phyloP scores from a whole-genome alignment of 2,888 invertebrate species.

The Andrena praecox region DNA sequence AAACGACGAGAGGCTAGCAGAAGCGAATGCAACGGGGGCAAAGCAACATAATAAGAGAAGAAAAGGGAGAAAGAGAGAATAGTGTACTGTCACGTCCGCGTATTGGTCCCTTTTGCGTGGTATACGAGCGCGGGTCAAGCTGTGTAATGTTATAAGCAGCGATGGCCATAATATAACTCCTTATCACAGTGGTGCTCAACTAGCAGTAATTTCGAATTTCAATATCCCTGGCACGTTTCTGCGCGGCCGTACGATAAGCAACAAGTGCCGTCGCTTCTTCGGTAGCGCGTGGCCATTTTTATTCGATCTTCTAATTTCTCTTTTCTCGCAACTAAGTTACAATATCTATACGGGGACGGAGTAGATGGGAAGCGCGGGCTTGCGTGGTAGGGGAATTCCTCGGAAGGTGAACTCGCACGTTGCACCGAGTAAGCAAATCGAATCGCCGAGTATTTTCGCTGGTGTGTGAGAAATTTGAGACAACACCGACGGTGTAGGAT shows the following conservation, averaged over 20 bases:
- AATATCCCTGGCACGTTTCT: neutral
- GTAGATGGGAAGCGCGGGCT: conserved; percentile 7
- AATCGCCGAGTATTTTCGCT: conserved; percentile 68
- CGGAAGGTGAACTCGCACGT: conserved; percentile 43
- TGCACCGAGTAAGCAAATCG: conserved; percentile 69
- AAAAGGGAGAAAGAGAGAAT: conserved; percentile 13
- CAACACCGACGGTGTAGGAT: conserved; percentile 76
- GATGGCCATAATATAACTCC: conserved; percentile 65
- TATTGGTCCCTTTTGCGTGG: conserved; percentile 35
- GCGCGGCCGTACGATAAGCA: neutral
- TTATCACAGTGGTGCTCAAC: conserved; percentile 78
- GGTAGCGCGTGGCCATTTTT: neutral
- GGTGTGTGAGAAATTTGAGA: conserved; percentile 76
- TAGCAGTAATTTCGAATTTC: conserved; percentile 19
- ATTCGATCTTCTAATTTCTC: neutral
- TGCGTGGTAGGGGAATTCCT: conserved; percentile 20
- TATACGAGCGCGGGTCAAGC: conserved; percentile 60
- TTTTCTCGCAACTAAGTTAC: neutral
- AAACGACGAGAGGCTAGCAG: conserved; percentile 31
- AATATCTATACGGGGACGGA: neutral
- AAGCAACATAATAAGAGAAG: conserved; percentile 31
- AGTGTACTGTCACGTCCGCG: conserved; percentile 10
- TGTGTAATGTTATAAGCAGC: conserved; percentile 57
- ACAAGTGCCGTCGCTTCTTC: neutral
- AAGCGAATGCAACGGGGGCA: neutral